Evolutionary conservation across 2,797 vertebrate genomes (phyloP).

Genomic region (Notolabrus celidotus): DNA sequence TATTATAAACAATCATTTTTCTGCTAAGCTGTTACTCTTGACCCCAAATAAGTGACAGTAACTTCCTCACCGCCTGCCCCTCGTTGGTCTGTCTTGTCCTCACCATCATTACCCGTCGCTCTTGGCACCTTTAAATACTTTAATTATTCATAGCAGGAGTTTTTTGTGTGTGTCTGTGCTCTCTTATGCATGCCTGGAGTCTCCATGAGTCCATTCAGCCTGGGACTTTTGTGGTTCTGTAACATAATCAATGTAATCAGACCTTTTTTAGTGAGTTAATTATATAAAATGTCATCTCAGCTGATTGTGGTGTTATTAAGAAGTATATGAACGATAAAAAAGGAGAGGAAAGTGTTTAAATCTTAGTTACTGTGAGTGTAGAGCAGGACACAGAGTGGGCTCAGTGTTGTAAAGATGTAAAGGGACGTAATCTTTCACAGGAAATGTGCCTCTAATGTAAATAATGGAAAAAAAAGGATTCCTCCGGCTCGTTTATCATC

Average conservation of each 20-base stretch:
- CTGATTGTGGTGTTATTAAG: too few species aligned
- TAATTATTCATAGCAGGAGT: slow-evolving; percentile 64
- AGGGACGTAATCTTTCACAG: slow-evolving; percentile 6
- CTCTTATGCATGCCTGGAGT: slow-evolving; percentile 1
- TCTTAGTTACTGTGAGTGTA: too few species aligned
- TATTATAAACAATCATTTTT: not conserved
- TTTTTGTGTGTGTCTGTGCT: slow-evolving; percentile 45
- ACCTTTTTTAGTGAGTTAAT: not conserved
- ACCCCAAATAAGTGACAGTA: not conserved
- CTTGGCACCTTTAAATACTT: slow-evolving; percentile 45
- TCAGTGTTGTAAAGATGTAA: slow-evolving; percentile 1
- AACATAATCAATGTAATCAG: not conserved
- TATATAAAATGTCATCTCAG: too few species aligned
- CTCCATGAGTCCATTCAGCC: not conserved
- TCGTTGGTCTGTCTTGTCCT: not conserved
- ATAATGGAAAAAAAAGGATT: not conserved
- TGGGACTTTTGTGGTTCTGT: not conserved
- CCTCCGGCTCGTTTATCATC: not conserved
- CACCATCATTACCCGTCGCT: slow-evolving; percentile 1
- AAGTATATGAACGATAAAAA: not conserved
- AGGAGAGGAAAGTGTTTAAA: not conserved
- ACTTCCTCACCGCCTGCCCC: not conserved
- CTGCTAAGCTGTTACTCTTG: not conserved
- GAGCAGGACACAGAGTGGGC: not conserved
- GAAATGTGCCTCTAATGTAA: slow-evolving; percentile 22